Evolutionary conservation across 2,888 invertebrate genomes (phyloP), one percentile per base, ranked within the genome.

Genomic region (Apomyelois bistriatella): DNA sequence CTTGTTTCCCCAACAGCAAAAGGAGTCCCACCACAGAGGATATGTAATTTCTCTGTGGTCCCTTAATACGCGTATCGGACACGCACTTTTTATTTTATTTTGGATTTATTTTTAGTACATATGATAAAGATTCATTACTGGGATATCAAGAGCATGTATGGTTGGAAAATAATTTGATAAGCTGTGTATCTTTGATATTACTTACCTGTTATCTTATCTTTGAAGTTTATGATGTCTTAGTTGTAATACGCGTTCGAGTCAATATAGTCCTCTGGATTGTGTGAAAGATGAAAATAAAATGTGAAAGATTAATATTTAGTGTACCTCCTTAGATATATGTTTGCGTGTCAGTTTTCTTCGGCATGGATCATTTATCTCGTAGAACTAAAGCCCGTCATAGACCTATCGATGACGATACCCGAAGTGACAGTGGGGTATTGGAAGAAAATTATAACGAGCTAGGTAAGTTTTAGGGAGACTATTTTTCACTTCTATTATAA

Each of bases 401-500:
- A 53, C 88, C 88, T 46, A 79, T 88, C 58, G 83, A 89, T 56
- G 88, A 89, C 60, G 90, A 88, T 57, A 87, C 85, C 6, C 79
- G 66, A 62, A 90, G 90, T 67, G 88, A 89, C 59, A 79, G 79
- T 58, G 89, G 81, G 52, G 62, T 70, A 53, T 54, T 86, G 72
- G 85, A 87, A 58, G 70, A 64, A 52, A 70, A 67, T 48, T 68
- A 69, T 46, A 68, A 68, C 42, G 68, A 62, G 47, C 60, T 64
- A 58, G 69, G 86, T 87, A 74, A 87, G 87, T 85, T 49, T 5
- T 22, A 22, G 54, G 42, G 54, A 57, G 59, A 56, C 58, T 56
- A 43, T 53, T 50, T 36, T 52, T 13, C 6, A 17, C 35, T 5
- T 35, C 22, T 22, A 22, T n/a, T n/a, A n/a, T n/a, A n/a, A n/a